Conservation (phyloP, 2,888 invertebrate species). For the Lasioglossum lativentre region DNA sequence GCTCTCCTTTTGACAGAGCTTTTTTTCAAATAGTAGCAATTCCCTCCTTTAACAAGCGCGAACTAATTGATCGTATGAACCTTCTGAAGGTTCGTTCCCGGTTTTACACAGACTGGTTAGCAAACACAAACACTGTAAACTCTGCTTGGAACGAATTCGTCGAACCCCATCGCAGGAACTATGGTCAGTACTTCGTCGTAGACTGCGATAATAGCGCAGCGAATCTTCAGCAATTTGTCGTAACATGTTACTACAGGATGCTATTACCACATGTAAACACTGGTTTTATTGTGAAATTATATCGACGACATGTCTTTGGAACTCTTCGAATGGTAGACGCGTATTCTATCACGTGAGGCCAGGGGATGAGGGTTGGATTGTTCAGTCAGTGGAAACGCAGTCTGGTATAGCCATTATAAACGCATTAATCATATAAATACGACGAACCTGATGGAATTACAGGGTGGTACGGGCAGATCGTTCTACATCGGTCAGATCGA, state of each 20-base stretch:
- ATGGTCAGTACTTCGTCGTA: not conserved
- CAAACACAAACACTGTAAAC: not conserved
- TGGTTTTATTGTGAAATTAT: constrained; percentile 12
- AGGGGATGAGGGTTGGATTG: constrained; percentile 38
- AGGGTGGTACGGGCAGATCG: constrained; percentile 55
- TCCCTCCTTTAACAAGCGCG: not conserved
- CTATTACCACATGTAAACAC: not conserved
- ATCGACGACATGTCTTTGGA: constrained; percentile 8
- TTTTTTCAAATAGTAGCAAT: not conserved
- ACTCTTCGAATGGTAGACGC: constrained; percentile 39
- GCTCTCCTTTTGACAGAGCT: too few species aligned
- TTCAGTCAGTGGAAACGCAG: constrained; percentile 59
- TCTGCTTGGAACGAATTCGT: not conserved
- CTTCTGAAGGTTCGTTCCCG: not conserved
- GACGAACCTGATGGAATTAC: constrained; percentile 58
- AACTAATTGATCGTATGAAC: not conserved
- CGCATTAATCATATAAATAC: constrained; percentile 79
- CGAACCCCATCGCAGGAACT: not conserved
- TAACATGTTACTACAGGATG: not conserved
- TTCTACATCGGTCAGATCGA: constrained; percentile 72
- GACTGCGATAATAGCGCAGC: not conserved
- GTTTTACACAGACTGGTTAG: not conserved
- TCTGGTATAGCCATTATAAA: constrained; percentile 73
- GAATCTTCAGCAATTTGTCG: constrained; percentile 12
- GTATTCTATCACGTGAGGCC: constrained; percentile 35